These are phyloP conservation scores for Pogonocichla stellata DNA, from an alignment of 2,113 vertebrate species.

Conservation along the genomic window DNA sequence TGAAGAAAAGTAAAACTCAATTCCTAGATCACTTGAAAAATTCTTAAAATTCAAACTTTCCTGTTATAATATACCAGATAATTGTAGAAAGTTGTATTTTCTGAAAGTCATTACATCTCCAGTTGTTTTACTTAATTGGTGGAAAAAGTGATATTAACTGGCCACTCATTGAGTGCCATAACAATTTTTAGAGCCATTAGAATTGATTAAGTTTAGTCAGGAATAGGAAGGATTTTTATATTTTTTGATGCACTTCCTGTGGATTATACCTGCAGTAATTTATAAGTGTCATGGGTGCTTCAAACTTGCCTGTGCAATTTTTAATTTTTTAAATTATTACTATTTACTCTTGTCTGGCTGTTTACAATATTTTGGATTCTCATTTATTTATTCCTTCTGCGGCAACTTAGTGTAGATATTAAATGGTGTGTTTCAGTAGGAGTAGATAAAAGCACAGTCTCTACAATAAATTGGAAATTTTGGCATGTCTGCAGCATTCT, in stretches of 20 bases:
- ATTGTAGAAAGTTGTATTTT: background rate
- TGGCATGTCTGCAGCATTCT: background rate
- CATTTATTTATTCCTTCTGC: background rate
- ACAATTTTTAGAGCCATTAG: background rate
- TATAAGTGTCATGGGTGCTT: background rate
- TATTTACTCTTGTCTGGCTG: background rate
- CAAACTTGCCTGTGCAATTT: background rate
- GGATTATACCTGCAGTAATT: background rate
- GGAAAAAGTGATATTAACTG: background rate
- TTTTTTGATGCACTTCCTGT: background rate
- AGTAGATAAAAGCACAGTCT: background rate
- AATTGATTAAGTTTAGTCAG: background rate
- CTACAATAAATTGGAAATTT: background rate
- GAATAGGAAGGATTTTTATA: background rate
- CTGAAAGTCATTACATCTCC: background rate
- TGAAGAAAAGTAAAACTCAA: background rate
- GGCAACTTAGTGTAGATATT: background rate
- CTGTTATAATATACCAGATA: background rate
- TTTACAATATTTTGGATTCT: background rate
- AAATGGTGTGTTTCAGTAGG: background rate
- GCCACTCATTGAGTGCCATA: background rate
- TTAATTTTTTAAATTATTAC: background rate
- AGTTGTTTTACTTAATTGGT: background rate
- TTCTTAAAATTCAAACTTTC: background rate
- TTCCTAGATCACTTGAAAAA: background rate